These are phyloP conservation scores for Bradypus variegatus DNA, from an alignment of 2,797 vertebrate species.

Conservation along the genomic window DNA sequence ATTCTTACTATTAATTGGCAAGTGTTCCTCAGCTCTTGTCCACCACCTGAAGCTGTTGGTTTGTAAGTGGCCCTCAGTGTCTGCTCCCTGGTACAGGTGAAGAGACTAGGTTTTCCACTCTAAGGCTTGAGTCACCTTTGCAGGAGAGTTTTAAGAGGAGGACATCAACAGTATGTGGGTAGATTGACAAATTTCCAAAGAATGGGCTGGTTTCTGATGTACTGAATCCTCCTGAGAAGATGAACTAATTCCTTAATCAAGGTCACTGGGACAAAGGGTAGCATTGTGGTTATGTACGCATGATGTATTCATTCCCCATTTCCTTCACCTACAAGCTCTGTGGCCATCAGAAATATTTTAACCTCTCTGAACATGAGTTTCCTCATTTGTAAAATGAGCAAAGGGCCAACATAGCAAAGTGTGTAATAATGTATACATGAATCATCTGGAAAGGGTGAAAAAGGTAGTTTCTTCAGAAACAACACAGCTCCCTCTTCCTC, in stretches of 20 bases:
- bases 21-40: neutral
- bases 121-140: neutral
- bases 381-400: neutral
- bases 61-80: neutral
- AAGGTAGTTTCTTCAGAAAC: neutral
- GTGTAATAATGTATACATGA: neutral
- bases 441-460: neutral
- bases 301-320: neutral
- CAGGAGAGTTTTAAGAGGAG: neutral
- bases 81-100: neutral
- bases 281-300: fast-evolving
- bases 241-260: neutral
- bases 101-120: neutral
- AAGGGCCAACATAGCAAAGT: neutral
- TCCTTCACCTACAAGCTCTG: neutral
- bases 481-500: neutral
- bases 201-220: neutral
- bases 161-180: neutral
- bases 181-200: neutral
- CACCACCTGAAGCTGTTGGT: neutral
- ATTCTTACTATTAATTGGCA: neutral
- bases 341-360: neutral
- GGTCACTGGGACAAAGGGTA: neutral
- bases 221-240: neutral
- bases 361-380: neutral